Base-by-base conservation (phyloP, 2,113 vertebrate species). In the Silurus meridionalis region DNA sequence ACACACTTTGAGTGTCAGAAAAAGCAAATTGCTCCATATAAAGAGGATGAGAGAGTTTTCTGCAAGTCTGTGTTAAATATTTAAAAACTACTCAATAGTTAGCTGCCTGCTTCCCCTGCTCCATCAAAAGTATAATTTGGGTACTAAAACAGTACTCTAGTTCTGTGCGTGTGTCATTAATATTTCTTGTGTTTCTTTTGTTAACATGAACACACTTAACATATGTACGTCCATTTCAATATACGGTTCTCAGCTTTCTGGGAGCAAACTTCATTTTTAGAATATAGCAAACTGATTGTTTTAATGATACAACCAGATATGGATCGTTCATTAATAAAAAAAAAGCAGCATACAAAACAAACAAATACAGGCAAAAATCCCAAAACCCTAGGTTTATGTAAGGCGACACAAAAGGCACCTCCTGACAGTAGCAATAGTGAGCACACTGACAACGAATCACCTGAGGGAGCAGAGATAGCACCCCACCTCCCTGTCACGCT, bases 381-480 rank as follows among this genome's bases (percentile, higher is more conserved):
- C 53, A 58, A 86, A 46, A 23, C 64, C 46, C 64, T 52, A 61
- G 10, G 55, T 61, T 81, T 69, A 72, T 71, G 66, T 60, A 86
- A 74, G 69, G 67, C 23, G 48, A 75, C 57, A 37, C 50, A 25
- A 19, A 11, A 52, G 52, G 67, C 64, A 25, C 11, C 37, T 46
- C 53, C 55, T 89, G 91, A 92, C 89, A 86, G 61, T 77, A 61
- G 60, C 0, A 67, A 81, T 52, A 67, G 82, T 63, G 57, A 72
- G 80, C 74, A 67, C 48, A 50, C 80, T 52, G 80, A 86, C 89
- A 88, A 90, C 85, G 87, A 87, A 91, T 89, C 87, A 89, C 63
- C 80, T 6, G 83, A 82, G 74, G 85, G 89, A 92, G 82, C 15
- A 75, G 83, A 72, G 55, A 88, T 88, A 83, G 84, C 55, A 55